Base-by-base conservation (phyloP, 2,888 invertebrate species). In the Mythimna albipuncta region DNA sequence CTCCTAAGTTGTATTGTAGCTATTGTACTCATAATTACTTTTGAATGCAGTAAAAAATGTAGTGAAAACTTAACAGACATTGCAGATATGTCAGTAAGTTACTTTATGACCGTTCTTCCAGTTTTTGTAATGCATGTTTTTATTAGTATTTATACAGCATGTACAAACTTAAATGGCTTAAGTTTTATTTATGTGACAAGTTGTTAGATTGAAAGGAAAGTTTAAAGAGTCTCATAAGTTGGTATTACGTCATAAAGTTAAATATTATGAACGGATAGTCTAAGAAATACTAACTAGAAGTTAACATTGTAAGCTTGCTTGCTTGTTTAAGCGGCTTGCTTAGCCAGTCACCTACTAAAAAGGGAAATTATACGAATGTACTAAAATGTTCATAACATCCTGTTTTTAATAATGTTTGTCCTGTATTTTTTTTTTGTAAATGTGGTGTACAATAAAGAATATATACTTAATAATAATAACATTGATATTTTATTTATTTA, bases 101-200 rank as follows among this genome's bases (percentile, higher is more conserved):
- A 78, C 68, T 88, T 89, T 87, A 89, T 82, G 86, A 88, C 86
- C 81, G 87, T 89, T 88, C 21, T 90, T 86, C 88, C 82, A 91
- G 85, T 89, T 90, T 90, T 89, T 81, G 84, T 85, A 87, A 88
- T 88, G 79, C 74, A 82, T 84, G 71, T 87, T 85, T 81, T 82
- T 89, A 88, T 81, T 85, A 87, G 79, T 78, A 76, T 77, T 16
- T 77, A 75, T 80, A 75, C 84, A 4, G 5, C 32, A 86, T 72
- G 82, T 83, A 81, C 69, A 79, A 88, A 90, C 84, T 87, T 90
- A 88, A 88, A 88, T 89, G 85, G 83, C 84, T 81, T 64, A 77
- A 83, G 83, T 79, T 77, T 75, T 85, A 85, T 86, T 87, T 83
- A 89, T 85, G 88, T 86, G 86, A 85, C 87, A 89, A 91, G 88